Conservation (phyloP, 2,888 invertebrate species). For the Aelia acuminata region DNA sequence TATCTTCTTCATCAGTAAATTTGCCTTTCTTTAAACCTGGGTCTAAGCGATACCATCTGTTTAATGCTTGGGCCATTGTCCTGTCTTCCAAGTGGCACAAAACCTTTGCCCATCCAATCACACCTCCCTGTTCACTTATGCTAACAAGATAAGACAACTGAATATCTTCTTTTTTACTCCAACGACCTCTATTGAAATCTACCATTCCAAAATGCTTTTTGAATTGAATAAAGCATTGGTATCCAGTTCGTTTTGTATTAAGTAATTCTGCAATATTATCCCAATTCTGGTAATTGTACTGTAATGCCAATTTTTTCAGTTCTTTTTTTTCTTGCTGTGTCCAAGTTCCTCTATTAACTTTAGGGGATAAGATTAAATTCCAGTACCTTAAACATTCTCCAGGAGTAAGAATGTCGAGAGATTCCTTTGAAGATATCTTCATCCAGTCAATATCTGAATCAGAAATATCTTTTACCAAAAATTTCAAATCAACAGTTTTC, state of each 20-base stretch:
- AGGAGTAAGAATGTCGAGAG: slow-evolving; percentile 66
- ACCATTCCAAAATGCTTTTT: slow-evolving; percentile 68
- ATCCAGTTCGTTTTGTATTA: slow-evolving; percentile 75
- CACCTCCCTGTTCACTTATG: slow-evolving; percentile 75
- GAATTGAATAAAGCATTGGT: slow-evolving; percentile 80
- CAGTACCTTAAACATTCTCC: slow-evolving; percentile 80
- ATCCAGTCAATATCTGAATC: slow-evolving; percentile 45
- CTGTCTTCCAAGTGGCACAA: slow-evolving; percentile 76
- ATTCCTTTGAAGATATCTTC: slow-evolving; percentile 20
- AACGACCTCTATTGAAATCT: slow-evolving; percentile 69
- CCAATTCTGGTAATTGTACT: slow-evolving; percentile 77
- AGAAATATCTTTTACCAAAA: slow-evolving; percentile 20
- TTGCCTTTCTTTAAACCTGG: slow-evolving; percentile 73
- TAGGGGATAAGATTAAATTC: slow-evolving; percentile 79
- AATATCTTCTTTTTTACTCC: slow-evolving; percentile 80
- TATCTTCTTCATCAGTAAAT: slow-evolving; percentile 79
- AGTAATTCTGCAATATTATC: slow-evolving; percentile 75
- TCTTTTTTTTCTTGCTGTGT: slow-evolving; percentile 71
- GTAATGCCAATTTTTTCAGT: slow-evolving; percentile 69
- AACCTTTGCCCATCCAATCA: slow-evolving; percentile 83
- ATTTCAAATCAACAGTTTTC: slow-evolving; percentile 27
- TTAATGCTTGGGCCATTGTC: slow-evolving; percentile 78
- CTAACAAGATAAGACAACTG: slow-evolving; percentile 76
- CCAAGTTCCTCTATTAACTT: slow-evolving; percentile 76
- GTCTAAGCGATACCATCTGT: slow-evolving; percentile 73